Evolutionary conservation across 2,888 invertebrate genomes (phyloP), one percentile per base, ranked within the genome.

Genomic region (Agrotis exclamationis): DNA sequence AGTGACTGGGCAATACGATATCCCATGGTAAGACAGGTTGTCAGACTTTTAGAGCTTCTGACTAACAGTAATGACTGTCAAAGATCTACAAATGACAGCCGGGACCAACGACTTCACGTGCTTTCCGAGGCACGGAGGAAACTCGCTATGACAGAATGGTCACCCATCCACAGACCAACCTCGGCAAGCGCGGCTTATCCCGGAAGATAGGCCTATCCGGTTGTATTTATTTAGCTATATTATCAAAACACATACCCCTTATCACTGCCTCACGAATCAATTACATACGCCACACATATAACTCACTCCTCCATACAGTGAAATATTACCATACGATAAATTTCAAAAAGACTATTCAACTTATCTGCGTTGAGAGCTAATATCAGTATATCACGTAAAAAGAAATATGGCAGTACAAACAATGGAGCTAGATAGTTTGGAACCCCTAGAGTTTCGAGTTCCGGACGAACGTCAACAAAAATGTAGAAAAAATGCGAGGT

Each of bases 311-410:
- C 50, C 57, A 64, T 65, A 59, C 59, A 33, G 53, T 83, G 66
- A 85, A 79, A 79, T 82, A 85, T 72, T 51, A 68, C 66, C 80
- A 79, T 74, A 79, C 66, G 68, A 83, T 83, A 83, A 85, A 83
- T 83, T 83, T 76, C 74, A 76, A 85, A 83, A 77, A 80, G 75
- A 65, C 80, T 65, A 85, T 83, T 80, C 69, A 75, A 80, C 76
- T 74, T 85, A 85, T 77, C 81, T 74, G 58, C 50, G 84, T 74
- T 80, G 85, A 83, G 78, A 74, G 86, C 72, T 85, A 84, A 84
- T 85, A 84, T 84, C 84, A 72, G 78, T 84, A 84, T 76, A 84
- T 85, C 81, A 85, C 76, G 74, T 13, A 62, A 84, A 85, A 84
- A 85, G 82, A 84, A 85, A 84, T 80, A 84, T 85, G 68, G 84